A percentile compares a stretch with the other conserved stretches of the same genome.
These are phyloP conservation scores for Nemapogon koenigi DNA, from an alignment of 2,888 invertebrate genomes.

Conservation along the genomic window DNA sequence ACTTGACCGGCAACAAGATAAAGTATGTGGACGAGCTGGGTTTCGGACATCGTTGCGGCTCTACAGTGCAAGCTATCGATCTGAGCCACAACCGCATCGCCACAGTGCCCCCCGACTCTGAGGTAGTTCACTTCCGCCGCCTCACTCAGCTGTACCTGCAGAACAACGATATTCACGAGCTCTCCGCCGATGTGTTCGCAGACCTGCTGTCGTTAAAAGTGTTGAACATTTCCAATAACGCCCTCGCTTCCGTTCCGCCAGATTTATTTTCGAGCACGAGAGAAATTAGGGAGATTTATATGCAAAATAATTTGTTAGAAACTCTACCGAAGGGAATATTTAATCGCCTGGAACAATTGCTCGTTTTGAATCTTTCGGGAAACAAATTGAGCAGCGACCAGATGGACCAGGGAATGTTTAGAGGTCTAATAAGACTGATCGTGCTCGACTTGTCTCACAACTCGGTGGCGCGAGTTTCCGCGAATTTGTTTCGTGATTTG, in stretches of 20 bases:
- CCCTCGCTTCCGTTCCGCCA: slow-evolving; percentile 80
- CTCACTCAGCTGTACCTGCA: slow-evolving; percentile 82
- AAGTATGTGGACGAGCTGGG: slow-evolving; percentile 80
- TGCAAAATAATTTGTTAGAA: slow-evolving; percentile 86
- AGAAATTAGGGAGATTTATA: slow-evolving; percentile 83
- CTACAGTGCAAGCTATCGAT: slow-evolving; percentile 80
- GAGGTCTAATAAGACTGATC: slow-evolving; percentile 84
- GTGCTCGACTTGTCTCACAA: slow-evolving; percentile 88
- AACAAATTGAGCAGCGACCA: slow-evolving; percentile 87
- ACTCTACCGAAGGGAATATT: slow-evolving; percentile 85
- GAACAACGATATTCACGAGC: slow-evolving; percentile 81
- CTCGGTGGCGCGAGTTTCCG: slow-evolving; percentile 78
- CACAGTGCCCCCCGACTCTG: slow-evolving; percentile 75
- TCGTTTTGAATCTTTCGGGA: slow-evolving; percentile 84
- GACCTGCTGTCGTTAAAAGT: slow-evolving; percentile 80
- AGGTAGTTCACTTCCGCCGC: slow-evolving; percentile 77
- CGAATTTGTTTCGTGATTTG: slow-evolving; percentile 84
- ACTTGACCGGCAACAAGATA: slow-evolving; percentile 84
- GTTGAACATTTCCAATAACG: slow-evolving; percentile 87
- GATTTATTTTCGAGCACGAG: slow-evolving; percentile 81
- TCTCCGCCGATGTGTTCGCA: slow-evolving; percentile 79
- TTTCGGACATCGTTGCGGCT: slow-evolving; percentile 66
- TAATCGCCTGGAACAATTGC: slow-evolving; percentile 83
- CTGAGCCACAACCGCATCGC: slow-evolving; percentile 82
- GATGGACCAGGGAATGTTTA: slow-evolving; percentile 85